Percentiles rank a stretch among this genome's conserved stretches.
Conservation (phyloP, 35 echinoderm and acorn worm species). For the Apostichopus californicus region DNA sequence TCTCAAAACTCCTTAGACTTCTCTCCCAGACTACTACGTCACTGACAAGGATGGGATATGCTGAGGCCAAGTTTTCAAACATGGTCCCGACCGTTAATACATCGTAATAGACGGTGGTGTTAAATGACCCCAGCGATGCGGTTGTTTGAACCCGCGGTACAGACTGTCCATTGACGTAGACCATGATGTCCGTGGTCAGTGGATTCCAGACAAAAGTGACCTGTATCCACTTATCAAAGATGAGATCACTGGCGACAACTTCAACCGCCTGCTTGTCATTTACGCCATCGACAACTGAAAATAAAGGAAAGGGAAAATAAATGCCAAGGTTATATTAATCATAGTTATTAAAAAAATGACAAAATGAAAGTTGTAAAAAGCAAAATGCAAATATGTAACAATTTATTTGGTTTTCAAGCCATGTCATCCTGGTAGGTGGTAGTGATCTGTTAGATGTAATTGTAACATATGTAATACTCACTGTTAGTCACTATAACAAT, state of each 20-base stretch:
- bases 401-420: no score
- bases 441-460: no score
- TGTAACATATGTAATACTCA: no score
- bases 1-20: conserved; percentile 61
- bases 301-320: background rate
- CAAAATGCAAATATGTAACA: no score
- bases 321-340: background rate
- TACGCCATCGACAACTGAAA: conserved; percentile 44
- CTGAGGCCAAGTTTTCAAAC: conserved; percentile 40
- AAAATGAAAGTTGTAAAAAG: no score
- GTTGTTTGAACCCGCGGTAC: conserved; percentile 10
- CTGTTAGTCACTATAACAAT: no score
- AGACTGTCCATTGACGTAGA: conserved; percentile 19
- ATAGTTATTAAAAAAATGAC: no score
- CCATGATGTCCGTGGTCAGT: background rate
- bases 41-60: conserved; percentile 49
- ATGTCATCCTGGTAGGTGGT: no score
- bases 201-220: conserved; percentile 16
- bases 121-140: background rate
- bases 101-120: conserved; percentile 16
- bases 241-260: background rate
- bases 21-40: conserved; percentile 89
- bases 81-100: conserved; percentile 61
- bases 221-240: conserved; percentile 39
- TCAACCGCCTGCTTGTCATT: conserved; percentile 15